Evolutionary conservation across 2,888 invertebrate species (phyloP).

Genomic region (Chromoteleia sp.): DNA sequence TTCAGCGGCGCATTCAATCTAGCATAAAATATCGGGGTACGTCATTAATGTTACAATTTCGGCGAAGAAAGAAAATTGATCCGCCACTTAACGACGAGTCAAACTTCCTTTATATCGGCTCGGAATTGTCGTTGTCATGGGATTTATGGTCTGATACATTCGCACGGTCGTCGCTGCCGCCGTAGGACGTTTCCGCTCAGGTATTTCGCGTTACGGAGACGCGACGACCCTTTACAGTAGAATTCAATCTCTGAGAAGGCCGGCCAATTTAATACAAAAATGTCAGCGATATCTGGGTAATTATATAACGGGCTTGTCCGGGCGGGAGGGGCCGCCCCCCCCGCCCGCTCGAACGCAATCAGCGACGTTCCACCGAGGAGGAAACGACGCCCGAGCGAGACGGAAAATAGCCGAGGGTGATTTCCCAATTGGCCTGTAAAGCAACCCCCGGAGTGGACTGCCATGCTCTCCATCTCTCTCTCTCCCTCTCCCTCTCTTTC

Average conservation of each 20-base stretch:
- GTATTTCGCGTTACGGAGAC: slow-evolving; percentile 31
- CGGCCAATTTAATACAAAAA: slow-evolving; percentile 80
- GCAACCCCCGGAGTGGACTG: slow-evolving; percentile 74
- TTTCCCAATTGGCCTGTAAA: slow-evolving; percentile 87
- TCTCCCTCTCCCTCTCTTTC: slow-evolving; percentile 14
- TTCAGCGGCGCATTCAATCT: not conserved
- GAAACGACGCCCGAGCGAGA: slow-evolving; percentile 76
- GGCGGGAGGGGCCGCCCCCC: slow-evolving; percentile 32
- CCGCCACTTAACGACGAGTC: slow-evolving; percentile 26
- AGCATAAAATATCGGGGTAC: slow-evolving; percentile 2
- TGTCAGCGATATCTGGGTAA: slow-evolving; percentile 81
- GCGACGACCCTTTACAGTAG: slow-evolving; percentile 47
- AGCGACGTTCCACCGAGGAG: slow-evolving; percentile 78
- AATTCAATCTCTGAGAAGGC: slow-evolving; percentile 69
- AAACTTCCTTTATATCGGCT: slow-evolving; percentile 42
- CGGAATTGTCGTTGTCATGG: slow-evolving; percentile 43
- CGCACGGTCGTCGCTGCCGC: slow-evolving; percentile 29
- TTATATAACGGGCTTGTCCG: slow-evolving; percentile 79
- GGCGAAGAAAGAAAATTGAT: not conserved
- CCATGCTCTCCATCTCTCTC: slow-evolving; percentile 22
- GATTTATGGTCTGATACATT: slow-evolving; percentile 54
- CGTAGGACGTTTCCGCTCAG: slow-evolving; percentile 24
- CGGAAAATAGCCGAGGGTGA: slow-evolving; percentile 80
- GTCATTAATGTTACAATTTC: slow-evolving; percentile 12
- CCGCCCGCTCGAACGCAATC: slow-evolving; percentile 68